Conservation (phyloP, 2,797 vertebrate species). For the Myotis pilosus region DNA sequence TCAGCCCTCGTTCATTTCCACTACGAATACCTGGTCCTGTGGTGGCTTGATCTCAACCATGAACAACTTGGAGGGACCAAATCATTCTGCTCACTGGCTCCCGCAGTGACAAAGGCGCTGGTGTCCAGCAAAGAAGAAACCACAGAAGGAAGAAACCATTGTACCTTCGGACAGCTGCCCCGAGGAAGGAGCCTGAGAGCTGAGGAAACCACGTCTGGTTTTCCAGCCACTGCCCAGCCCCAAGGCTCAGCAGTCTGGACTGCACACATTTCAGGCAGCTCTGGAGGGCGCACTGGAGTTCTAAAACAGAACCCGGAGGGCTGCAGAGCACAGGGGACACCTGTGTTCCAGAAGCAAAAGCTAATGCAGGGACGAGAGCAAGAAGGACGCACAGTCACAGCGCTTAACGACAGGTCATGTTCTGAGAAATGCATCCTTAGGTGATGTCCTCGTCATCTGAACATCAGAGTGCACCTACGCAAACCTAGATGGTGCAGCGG, state of each 20-base stretch:
- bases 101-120: neutral
- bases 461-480: neutral
- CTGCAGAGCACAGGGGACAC: neutral
- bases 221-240: neutral
- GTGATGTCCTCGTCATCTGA: fast-evolving
- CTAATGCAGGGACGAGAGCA: neutral
- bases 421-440: neutral
- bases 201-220: neutral
- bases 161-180: neutral
- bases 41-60: neutral
- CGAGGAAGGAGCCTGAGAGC: neutral
- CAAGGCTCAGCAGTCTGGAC: neutral
- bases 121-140: neutral
- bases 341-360: neutral
- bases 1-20: neutral
- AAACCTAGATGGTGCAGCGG: neutral
- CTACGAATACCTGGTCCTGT: neutral
- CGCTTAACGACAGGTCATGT: neutral
- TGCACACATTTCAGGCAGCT: neutral
- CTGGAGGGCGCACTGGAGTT: neutral
- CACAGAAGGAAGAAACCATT: too few species aligned
- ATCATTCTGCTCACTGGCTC: neutral
- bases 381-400: neutral
- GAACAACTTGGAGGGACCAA: neutral
- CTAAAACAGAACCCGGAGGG: neutral